Evolutionary conservation across 2,113 vertebrate species (phyloP).

Genomic region (Garra rufa): DNA sequence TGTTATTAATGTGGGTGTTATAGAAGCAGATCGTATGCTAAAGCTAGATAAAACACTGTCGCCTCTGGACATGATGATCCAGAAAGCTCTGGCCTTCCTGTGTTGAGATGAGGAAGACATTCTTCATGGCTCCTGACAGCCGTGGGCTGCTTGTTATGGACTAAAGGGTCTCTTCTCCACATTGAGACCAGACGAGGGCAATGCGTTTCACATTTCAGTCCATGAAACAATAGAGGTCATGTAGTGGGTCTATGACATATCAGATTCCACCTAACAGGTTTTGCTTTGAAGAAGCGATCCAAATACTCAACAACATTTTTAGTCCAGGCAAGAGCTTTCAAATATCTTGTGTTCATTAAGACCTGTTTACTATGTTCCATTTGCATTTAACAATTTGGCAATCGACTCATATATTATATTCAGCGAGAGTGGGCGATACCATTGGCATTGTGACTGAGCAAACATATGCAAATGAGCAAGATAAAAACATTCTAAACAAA

Average conservation of each 20-base stretch:
- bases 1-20: background rate
- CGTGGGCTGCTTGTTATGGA: slow-evolving; percentile 26
- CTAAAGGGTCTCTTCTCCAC: slow-evolving; percentile 11
- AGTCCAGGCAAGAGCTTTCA: background rate
- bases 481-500: background rate
- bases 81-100: slow-evolving; percentile 6
- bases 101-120: slow-evolving; percentile 32
- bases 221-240: slow-evolving; percentile 13
- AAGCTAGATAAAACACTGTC: slow-evolving; percentile 17
- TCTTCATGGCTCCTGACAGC: slow-evolving; percentile 27
- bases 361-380: background rate
- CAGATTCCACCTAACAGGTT: background rate
- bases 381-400: background rate
- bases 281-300: background rate
- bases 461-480: background rate
- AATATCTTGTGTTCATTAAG: background rate
- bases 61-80: slow-evolving; percentile 6
- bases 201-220: slow-evolving; percentile 31
- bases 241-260: background rate
- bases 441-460: background rate
- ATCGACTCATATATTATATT: background rate
- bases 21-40: background rate
- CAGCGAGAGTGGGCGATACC: background rate
- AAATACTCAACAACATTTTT: background rate
- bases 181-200: slow-evolving; percentile 40